Evolutionary conservation across 2,797 vertebrate genomes (phyloP).

Genomic region (Ctenopoma multispine): DNA sequence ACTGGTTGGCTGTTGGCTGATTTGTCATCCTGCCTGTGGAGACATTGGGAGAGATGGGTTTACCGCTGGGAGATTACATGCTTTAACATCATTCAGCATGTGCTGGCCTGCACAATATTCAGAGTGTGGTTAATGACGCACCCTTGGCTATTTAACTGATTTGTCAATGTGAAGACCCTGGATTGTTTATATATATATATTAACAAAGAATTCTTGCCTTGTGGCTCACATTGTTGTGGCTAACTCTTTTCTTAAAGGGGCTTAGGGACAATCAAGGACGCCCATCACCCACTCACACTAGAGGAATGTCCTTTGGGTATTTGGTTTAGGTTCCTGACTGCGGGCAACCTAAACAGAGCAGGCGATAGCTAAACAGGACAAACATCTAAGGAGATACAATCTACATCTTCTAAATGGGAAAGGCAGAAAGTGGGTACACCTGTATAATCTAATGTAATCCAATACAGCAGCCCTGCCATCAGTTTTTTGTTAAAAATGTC

Average conservation of each 20-base stretch:
- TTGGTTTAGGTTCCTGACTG: constrained; percentile 36
- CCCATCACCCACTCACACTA: constrained; percentile 19
- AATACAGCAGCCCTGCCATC: no score
- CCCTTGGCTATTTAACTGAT: neutral
- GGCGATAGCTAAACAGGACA: constrained; percentile 42
- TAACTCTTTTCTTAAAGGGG: constrained; percentile 4
- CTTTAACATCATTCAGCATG: neutral
- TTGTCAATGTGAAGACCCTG: constrained; percentile 11
- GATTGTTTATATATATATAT: constrained; percentile 15
- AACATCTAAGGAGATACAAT: constrained; percentile 52
- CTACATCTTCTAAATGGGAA: constrained; percentile 38
- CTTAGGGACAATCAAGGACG: constrained; percentile 17
- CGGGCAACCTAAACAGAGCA: constrained; percentile 52
- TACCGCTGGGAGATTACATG: neutral
- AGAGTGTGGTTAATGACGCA: neutral
- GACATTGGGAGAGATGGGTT: constrained; percentile 17
- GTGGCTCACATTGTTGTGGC: constrained; percentile 6
- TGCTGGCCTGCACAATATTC: neutral
- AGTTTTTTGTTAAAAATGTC: no score
- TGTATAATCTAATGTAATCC: no score
- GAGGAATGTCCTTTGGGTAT: constrained; percentile 29
- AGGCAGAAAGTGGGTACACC: constrained; percentile 3
- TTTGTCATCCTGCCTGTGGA: constrained; percentile 84
- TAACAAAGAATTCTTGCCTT: constrained; percentile 22
- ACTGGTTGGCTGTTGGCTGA: constrained; percentile 76